phyloP scores from a whole-genome alignment of 2,888 invertebrate species.

The Myathropa florea region DNA sequence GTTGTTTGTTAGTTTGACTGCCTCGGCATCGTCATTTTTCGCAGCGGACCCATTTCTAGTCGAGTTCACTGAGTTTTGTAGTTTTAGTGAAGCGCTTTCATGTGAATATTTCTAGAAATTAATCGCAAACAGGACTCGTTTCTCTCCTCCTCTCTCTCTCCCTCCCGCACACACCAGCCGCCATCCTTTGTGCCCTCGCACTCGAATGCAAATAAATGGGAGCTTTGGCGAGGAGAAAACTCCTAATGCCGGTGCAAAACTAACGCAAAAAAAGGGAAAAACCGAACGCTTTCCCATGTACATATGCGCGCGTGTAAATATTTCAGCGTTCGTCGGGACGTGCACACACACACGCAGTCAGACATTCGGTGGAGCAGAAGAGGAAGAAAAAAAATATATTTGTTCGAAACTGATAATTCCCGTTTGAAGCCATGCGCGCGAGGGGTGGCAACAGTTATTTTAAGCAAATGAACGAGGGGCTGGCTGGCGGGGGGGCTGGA shows the following conservation, averaged over 20 bases:
- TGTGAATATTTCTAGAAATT: conserved; percentile 19
- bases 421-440: neutral
- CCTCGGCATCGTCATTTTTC: too few relatives aligned
- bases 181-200: neutral
- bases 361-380: neutral
- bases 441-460: neutral
- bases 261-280: neutral
- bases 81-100: conserved; percentile 23
- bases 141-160: neutral
- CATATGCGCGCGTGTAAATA: neutral
- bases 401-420: neutral
- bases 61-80: conserved; percentile 5
- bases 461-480: neutral
- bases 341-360: neutral
- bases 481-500: neutral
- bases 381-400: neutral
- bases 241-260: neutral
- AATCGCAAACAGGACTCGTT: neutral
- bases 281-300: neutral
- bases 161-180: too few relatives aligned
- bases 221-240: neutral
- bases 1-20: neutral
- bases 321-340: neutral
- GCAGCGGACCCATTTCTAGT: neutral
- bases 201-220: neutral